Conservation (phyloP, 2,797 vertebrate species). For the Stomatorhinus walkeri region DNA sequence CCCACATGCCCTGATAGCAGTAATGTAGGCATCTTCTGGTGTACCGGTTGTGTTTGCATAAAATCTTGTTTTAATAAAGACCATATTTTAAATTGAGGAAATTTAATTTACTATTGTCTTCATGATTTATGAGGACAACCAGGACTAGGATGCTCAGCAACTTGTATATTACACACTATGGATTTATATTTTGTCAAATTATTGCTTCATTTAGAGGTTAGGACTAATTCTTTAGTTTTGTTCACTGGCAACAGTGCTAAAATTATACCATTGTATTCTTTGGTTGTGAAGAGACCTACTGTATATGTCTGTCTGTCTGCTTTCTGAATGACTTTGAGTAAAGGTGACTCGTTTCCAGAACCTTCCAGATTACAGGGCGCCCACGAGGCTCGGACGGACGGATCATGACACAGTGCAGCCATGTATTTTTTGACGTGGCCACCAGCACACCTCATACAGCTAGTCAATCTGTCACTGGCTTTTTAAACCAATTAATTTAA, state of each 20-base stretch:
- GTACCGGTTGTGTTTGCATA: background rate
- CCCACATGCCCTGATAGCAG: background rate
- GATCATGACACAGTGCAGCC: too few relatives aligned
- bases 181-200: background rate
- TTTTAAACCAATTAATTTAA: too few relatives aligned
- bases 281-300: background rate
- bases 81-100: background rate
- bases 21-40: background rate
- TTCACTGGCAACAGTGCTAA: background rate
- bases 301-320: background rate
- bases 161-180: background rate
- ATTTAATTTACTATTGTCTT: background rate
- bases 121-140: background rate
- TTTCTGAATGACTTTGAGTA: conserved; percentile 48
- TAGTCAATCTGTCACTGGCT: too few relatives aligned
- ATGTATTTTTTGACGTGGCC: too few relatives aligned
- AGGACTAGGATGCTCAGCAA: background rate
- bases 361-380: conserved; percentile 64
- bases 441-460: too few relatives aligned
- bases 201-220: background rate
- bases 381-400: too few relatives aligned
- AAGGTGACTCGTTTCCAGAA: conserved; percentile 64
- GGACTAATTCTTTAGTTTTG: background rate
- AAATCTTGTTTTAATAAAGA: background rate
- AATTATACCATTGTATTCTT: background rate